Base-by-base conservation (phyloP, 2,888 invertebrate species). In the Trichogramma dendrolimi region DNA sequence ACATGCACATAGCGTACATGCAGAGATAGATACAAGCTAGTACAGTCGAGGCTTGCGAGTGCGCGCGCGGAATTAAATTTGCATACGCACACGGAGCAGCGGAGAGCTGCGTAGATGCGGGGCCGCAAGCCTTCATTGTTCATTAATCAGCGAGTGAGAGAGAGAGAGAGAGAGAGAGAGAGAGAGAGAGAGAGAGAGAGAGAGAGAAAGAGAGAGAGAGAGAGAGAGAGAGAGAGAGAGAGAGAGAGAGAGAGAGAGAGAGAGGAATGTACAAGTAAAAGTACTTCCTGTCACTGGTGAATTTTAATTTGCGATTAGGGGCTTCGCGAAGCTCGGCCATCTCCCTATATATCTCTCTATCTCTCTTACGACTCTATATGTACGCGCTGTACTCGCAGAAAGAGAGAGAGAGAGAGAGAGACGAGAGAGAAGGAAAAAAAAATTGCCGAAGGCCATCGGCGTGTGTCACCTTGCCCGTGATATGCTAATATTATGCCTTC, bases 41-140 rank as follows among this genome's bases (percentile, higher is more conserved):
- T 41, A 40, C 4, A 8, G 38, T 48, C 38, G 39, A 41, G 41
- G 41, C 38, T 44, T 54, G 42, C 40, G 5, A 11, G 55, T 40
- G 51, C 47, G 47, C 47, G 39, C 11, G 43, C 10, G 8, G 47
- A 61, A 60, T 59, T 60, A 14, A 57, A 66, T 66, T 64, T 63
- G 60, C 66, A 62, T 62, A 27, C 60, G 60, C 63, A 62, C 58
- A 60, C 58, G 52, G 62, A 61, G 46, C 47, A 14, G 6, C 42
- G 8, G 40, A 40, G 52, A 40, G 40, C 27, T 27, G 27, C 27
- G 27, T 27, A 27, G 27, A 27, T 2, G 3, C 6, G 42, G 6
- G 53, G 8, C 49, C 11, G 1, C 46, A 60, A 47, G 48, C 40
- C 49, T 48, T 38, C 62, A 62, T 62, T 58, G 58, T 58, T 62